Base-by-base conservation (phyloP, 2,113 vertebrate genomes). In the Nematolebias whitei region DNA sequence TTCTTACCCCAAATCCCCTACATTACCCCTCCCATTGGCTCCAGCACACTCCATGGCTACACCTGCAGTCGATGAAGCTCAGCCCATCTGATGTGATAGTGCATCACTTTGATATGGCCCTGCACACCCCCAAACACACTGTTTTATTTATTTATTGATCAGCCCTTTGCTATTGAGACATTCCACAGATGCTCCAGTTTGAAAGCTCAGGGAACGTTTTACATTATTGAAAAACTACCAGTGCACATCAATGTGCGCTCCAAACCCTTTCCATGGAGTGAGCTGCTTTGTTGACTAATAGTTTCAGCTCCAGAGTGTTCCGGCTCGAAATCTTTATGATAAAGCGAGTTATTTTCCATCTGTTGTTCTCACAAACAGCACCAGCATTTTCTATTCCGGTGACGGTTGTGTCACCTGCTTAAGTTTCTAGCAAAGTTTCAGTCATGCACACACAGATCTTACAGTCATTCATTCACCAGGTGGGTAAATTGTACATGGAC, bases 71-170 rank as follows among this genome's bases (percentile, higher is more conserved):
- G 50, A 43, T 10, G n/a, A 1, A 29, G 63, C 61, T 39, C 8
- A 10, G 51, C 35, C 45, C 39, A 48, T 72, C 76, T 43, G 62
- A 64, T 71, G 70, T 71, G 49, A 49, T 76, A 79, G 81, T 84
- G 78, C 78, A 54, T 83, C 76, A 66, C 70, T 66, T 49, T 47
- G 52, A 60, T 39, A 50, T 32, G 1, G 5, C 29, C 62, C 71
- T 13, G 52, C 74, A 77, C 62, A 62, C 72, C 55, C 50, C 68
- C 26, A 3, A 29, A 3, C 26, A 3, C 26, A 3, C 26, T 29
- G 3, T 29, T 29, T 7, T 64, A 76, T 83, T 85, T 85, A 87
- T 84, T 86, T 87, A 89, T 91, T 79, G 88, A 89, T 89, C 71
- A 48, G 50, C 68, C 68, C 66, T 41, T 38, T 83, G 58, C 63